Base-by-base conservation (phyloP, 2,888 invertebrate genomes). In the Augiades crinisus region DNA sequence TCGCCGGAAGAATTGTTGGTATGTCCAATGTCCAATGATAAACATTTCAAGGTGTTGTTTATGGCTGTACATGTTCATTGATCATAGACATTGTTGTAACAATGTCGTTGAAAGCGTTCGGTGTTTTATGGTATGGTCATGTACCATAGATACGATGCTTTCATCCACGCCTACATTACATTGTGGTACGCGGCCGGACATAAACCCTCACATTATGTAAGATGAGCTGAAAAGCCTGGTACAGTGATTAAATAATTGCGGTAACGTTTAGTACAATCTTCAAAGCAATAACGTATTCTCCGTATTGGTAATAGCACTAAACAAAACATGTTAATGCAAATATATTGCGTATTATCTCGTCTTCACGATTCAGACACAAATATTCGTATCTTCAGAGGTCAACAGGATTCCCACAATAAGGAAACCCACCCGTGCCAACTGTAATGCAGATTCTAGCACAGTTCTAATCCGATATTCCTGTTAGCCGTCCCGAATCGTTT, bases 41-140 rank as follows among this genome's bases (percentile, higher is more conserved):
- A 50, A 43, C 50, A 43, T 43, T 50, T 50, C 34, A 22, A 27
- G 34, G 34, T 50, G 50, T 50, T 50, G 50, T 50, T 50, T 50
- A 50, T 50, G 43, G 10, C 13, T 30, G 30, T 43, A 50, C 50
- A 50, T 37, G 43, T 43, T 43, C 50, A 50, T 50, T 43, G 50
- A 50, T 50, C 50, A 50, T 50, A 44, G 43, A 37, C 36, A 43
- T 30, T 41, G 36, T 50, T 47, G 31, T 38, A 50, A 50, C 50
- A 43, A 43, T 50, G 50, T 50, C 50, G 50, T 50, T 37, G 50
- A 50, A 43, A 43, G 34, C 41, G 17, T 50, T 27, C 34, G n/a
- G 27, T 50, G 41, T 43, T 50, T 49, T 49, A 49, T 50, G 49
- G 41, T 34, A 13, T 24, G 27, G 21, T 50, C 50, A 36, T 40